Conservation (phyloP, 2,797 vertebrate genomes). For the Chiropotes sagulatus region DNA sequence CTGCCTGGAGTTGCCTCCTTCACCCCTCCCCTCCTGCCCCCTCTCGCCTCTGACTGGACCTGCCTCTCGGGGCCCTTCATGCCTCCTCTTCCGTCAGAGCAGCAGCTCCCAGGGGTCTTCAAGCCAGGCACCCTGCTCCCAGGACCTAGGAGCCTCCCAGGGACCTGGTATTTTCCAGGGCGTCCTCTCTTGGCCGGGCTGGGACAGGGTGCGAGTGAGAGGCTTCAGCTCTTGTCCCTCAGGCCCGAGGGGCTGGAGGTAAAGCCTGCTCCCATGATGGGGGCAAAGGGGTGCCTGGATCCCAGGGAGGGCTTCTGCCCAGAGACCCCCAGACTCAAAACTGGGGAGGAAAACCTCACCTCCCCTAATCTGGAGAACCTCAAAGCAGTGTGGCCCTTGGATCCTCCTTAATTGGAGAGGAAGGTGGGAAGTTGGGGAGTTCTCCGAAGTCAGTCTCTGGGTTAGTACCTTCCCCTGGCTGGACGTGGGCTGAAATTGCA, state of each 20-base stretch:
- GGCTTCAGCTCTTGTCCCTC: background rate
- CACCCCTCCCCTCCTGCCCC: background rate
- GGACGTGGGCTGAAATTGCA: background rate
- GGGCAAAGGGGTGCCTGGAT: background rate
- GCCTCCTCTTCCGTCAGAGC: background rate
- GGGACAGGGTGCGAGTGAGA: background rate
- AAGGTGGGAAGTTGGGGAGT: background rate
- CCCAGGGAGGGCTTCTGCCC: background rate
- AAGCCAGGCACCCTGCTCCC: background rate
- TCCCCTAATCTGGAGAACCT: background rate
- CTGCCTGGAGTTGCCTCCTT: background rate
- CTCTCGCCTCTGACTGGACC: background rate
- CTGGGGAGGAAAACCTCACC: background rate
- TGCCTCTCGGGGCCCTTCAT: background rate
- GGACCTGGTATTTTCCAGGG: background rate
- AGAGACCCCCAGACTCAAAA: background rate
- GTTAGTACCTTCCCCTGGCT: background rate
- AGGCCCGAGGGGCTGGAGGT: background rate
- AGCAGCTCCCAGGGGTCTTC: background rate
- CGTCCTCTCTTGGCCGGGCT: background rate
- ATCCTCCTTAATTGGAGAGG: conserved; percentile 43
- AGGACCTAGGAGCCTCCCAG: background rate
- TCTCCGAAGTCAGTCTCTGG: background rate
- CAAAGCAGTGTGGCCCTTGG: conserved; percentile 37
- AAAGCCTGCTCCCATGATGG: background rate